Evolutionary conservation across 2,113 vertebrate species (phyloP).

Genomic region (Varanus salvator): DNA sequence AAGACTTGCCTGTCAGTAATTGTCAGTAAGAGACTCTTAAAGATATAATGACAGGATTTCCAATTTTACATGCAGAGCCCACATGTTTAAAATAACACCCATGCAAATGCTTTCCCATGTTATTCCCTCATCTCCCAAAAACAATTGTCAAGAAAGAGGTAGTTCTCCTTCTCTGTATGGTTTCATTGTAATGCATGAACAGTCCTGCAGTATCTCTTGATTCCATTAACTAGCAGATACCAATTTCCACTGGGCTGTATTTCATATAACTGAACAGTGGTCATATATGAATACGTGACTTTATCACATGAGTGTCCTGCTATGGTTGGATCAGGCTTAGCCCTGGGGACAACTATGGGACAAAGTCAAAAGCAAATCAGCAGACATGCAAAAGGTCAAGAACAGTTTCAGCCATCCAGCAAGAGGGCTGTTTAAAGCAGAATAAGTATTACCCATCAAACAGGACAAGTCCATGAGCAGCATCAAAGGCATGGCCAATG

Average conservation of each 20-base stretch:
- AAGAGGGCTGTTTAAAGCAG: no score
- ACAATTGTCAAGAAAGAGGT: no score
- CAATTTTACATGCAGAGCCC: background rate
- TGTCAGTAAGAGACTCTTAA: background rate
- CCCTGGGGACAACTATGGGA: no score
- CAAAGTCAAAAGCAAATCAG: no score
- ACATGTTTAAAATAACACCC: no score
- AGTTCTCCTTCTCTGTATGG: background rate
- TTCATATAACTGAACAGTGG: background rate
- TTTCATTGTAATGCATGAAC: background rate
- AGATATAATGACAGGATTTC: background rate
- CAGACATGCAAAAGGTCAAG: no score
- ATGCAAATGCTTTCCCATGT: background rate
- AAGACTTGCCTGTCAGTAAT: background rate
- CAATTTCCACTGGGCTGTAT: background rate
- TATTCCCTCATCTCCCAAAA: background rate
- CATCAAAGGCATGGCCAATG: no score
- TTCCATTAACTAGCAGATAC: background rate
- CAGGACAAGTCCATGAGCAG: no score
- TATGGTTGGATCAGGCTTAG: no score
- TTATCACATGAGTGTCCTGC: no score
- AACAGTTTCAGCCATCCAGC: no score
- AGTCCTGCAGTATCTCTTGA: background rate
- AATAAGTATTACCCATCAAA: no score
- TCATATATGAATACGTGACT: background rate